Evolutionary conservation across 2,888 invertebrate genomes (phyloP).

Genomic region (Amaurobius ferox): DNA sequence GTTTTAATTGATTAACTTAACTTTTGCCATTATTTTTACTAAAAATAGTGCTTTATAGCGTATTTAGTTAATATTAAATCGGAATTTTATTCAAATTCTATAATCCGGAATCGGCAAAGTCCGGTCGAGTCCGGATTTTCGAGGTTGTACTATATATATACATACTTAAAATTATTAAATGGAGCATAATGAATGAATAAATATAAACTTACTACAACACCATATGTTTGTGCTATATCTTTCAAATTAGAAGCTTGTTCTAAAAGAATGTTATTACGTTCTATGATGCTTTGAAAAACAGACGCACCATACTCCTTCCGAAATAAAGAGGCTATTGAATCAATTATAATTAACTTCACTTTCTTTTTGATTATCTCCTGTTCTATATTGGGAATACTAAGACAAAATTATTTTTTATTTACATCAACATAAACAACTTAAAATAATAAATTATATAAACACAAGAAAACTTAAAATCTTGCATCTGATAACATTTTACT

Average conservation of each 20-base stretch:
- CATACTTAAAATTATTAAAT: too few relatives aligned
- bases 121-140: too few relatives aligned
- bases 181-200: too few relatives aligned
- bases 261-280: conserved; percentile 44
- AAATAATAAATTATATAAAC: not conserved
- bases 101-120: too few relatives aligned
- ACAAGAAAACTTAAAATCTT: not conserved
- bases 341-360: conserved; percentile 44
- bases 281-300: conserved; percentile 31
- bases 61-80: too few relatives aligned
- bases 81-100: too few relatives aligned
- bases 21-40: too few relatives aligned
- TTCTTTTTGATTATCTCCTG: conserved; percentile 48
- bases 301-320: conserved; percentile 54
- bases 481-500: not conserved
- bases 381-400: conserved; percentile 43
- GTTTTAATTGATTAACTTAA: too few relatives aligned
- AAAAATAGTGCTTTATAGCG: too few relatives aligned
- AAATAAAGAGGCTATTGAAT: conserved; percentile 60
- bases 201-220: conserved; percentile 49
- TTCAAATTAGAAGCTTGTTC: conserved; percentile 49
- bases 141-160: too few relatives aligned
- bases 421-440: not conserved
- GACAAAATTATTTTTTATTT: not conserved
- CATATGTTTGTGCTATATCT: conserved; percentile 57